Evolutionary conservation across 2,797 vertebrate species (phyloP).

Genomic region (Eulemur coronatus): DNA sequence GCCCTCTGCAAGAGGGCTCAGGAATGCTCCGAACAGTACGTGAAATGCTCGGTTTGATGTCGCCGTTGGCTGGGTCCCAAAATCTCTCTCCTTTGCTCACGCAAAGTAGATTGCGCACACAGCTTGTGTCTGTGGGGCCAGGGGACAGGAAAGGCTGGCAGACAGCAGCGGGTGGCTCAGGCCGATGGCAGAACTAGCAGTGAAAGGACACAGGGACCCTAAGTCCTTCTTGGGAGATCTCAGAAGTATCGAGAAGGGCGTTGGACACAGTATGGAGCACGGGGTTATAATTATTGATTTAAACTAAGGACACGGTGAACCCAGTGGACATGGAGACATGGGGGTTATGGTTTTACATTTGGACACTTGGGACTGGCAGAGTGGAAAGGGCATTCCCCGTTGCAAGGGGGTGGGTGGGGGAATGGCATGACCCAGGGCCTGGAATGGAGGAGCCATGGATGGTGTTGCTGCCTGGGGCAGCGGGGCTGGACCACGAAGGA

Average conservation of each 20-base stretch:
- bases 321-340: neutral
- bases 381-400: neutral
- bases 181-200: neutral
- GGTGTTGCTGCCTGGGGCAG: neutral
- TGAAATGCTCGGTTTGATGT: neutral
- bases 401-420: too few relatives aligned
- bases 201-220: neutral
- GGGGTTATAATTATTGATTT: neutral
- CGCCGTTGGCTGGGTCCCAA: neutral
- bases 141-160: neutral
- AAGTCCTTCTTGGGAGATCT: neutral
- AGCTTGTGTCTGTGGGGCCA: neutral
- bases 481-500: neutral
- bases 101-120: rapidly evolving
- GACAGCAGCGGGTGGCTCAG: neutral
- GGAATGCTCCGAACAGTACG: neutral
- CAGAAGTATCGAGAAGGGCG: neutral
- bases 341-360: neutral
- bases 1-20: neutral
- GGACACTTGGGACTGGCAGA: neutral
- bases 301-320: neutral
- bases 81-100: neutral
- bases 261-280: rapidly evolving
- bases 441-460: neutral
- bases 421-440: neutral